Evolutionary conservation across 2,797 vertebrate species (phyloP), one percentile per base, ranked within the genome.

Genomic region (Halcyon badia): DNA sequence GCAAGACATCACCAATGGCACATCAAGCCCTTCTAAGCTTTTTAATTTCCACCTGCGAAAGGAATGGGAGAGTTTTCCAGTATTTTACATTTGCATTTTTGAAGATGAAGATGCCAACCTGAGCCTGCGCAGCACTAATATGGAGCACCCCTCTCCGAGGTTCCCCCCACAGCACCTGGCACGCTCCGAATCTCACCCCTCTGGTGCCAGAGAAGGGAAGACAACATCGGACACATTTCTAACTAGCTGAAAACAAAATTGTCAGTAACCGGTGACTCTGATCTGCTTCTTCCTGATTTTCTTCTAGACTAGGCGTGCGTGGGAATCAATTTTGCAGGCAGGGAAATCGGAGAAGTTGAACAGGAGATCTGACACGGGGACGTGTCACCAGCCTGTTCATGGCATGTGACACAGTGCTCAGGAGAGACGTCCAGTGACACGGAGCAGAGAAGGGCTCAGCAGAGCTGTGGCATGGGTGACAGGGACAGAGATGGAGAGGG

Each of bases 321-420:
- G 61, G 70, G 41, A 87, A 62, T 61, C 49, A 3, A 2, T 46
- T 70, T 56, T 42, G 14, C 77, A 49, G 65, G 58, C 58, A 65
- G 49, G 37, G 51, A 39, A 58, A 37, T 28, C 0, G 1, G 37
- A 70, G 37, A 19, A 14, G 25, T 20, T 70, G 83, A 73, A 46
- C 25, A 25, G 52, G 60, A 73, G 39, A 25, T 8, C 7, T 26
- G 51, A 5, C 56, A 15, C 0, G 0, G 39, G 58, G 33, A 35
- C 0, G 2, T 14, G 70, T 21, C 87, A 44, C 37, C 71, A 54
- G 35, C 33, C 16, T 18, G 0, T 3, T 13, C 22, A 3, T 58
- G 11, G 30, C 14, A 0, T 0, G 20, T 44, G 54, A 30, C 37
- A 3, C 2, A 0, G 24, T 1, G 0, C 26, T 73, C 0, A 0